These are phyloP conservation scores for Ophioninae sp. DNA, from an alignment of 2,888 invertebrate genomes.

Conservation along the genomic window DNA sequence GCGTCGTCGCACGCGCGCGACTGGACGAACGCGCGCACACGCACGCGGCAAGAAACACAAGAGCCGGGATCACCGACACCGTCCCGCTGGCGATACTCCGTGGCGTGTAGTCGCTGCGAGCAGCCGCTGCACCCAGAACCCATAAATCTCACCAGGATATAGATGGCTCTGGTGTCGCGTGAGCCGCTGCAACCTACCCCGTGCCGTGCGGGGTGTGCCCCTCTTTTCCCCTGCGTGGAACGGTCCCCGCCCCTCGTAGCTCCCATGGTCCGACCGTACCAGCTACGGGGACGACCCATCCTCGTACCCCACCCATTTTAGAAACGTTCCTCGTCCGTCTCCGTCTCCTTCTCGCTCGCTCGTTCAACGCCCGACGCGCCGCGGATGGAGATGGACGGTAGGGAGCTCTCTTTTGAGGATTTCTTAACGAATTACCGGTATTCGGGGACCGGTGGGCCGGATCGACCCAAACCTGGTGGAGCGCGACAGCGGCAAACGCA, in stretches of 20 bases:
- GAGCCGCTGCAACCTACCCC: constrained; percentile 80
- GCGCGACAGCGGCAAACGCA: constrained; percentile 32
- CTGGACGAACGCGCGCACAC: constrained; percentile 38
- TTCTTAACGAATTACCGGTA: constrained; percentile 77
- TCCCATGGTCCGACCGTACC: constrained; percentile 58
- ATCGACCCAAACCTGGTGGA: constrained; percentile 52
- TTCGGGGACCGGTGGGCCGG: constrained; percentile 70
- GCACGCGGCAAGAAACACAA: constrained; percentile 43
- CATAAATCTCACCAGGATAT: constrained; percentile 80
- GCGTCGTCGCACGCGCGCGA: constrained; percentile 43
- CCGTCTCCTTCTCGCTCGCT: constrained; percentile 36
- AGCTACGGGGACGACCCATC: constrained; percentile 66
- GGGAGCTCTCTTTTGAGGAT: constrained; percentile 53
- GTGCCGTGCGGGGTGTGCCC: constrained; percentile 79
- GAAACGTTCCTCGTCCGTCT: constrained; percentile 45
- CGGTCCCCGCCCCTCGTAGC: constrained; percentile 74
- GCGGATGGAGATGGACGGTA: constrained; percentile 22
- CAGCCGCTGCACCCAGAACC: constrained; percentile 79
- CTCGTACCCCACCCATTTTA: constrained; percentile 68
- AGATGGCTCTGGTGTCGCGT: constrained; percentile 81
- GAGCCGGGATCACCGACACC: constrained; percentile 62
- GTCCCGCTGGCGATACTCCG: constrained; percentile 70
- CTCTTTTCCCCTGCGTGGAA: constrained; percentile 66
- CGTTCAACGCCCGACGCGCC: constrained; percentile 12
- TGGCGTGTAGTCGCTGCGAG: constrained; percentile 77